Base-by-base conservation (phyloP, 2,888 invertebrate genomes). In the Sphaeridia pumilis region DNA sequence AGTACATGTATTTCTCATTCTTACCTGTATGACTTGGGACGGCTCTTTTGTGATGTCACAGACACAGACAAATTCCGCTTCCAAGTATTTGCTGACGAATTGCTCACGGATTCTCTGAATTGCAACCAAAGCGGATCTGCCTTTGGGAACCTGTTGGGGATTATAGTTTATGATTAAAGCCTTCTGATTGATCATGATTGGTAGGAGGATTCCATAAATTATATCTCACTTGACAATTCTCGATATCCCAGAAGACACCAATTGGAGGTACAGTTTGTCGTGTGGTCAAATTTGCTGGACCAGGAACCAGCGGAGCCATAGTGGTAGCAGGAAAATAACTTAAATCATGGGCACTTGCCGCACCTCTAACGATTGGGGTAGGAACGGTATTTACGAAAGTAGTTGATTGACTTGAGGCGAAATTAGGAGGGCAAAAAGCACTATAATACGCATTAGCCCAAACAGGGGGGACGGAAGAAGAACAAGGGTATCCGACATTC, bases 191-290 rank as follows among this genome's bases (percentile, higher is more conserved):
- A n/a, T n/a, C n/a, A n/a, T n/a, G n/a, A n/a, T n/a, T 10, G 7
- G 7, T 31, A 31, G 31, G 10, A 31, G n/a, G 7, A 22, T 44
- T 12, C 44, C 12, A 21, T 35, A 26, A 42, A 38, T 21, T 26
- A 27, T 14, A 22, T 61, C 67, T 66, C 70, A 82, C 82, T 71
- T 82, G 81, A 70, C 87, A 87, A 70, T 90, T 90, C 74, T 90
- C 88, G 67, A 90, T 89, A 69, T 90, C 90, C 90, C 90, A 90
- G 72, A 88, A 89, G 61, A 89, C 85, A 46, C 87, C 88, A 67
- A 89, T 80, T 1, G 86, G 84, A 27, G 79, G 78, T 53, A 78
- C 64, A 35, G 55, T 42, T 60, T 24, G 12, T n/a, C 26, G 35
- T n/a, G 21, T 10, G 7, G 24, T 5, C 17, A 4, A 24, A 12